Base-by-base conservation (phyloP, 2,797 vertebrate genomes). In the Crenuchus spilurus region DNA sequence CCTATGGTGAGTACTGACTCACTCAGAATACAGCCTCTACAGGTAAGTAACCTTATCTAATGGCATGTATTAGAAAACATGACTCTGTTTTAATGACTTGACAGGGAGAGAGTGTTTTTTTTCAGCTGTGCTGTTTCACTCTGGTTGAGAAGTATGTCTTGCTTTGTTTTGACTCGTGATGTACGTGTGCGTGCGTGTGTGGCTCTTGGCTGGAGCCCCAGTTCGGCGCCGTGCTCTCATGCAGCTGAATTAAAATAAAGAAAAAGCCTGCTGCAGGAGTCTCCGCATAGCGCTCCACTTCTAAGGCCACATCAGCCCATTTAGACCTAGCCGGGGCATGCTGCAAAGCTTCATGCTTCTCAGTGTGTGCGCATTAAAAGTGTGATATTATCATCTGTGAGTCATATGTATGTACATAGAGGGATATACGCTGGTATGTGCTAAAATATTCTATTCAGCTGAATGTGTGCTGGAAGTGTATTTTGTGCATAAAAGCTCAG, bases 401-500 rank as follows among this genome's bases (percentile, higher is more conserved):
- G 39, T 24, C 33, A 13, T 26, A 37, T 69, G 33, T 11, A 48
- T 35, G 39, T 51, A 26, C 11, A 10, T 16, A 30, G 7, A 14
- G 16, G 7, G 1, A 37, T 14, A 13, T 9, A 41, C 42, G 54
- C 44, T 54, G 28, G 26, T 48, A 55, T 31, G 11, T 46, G 44
- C 30, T 42, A 18, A 66, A 39, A 61, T 39, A 10, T 11, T 35
- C 48, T 42, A 18, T 44, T 39, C 24, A 22, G 35, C 16, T 64
- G 6, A 48, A 41, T 62, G 31, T 42, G 49, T 24, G 31, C 18
- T n/a, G n/a, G 14, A 11, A 4, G 26, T 48, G 13, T 48, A 24
- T 24, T 24, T 77, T 28, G 28, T 48, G 62, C 85, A 85, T 58
- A n/a, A 93, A 91, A 55, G 90, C 91, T 89, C 82, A 89, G 84